Percentiles rank a stretch among this genome's conserved stretches.
These are phyloP conservation scores for Natrix natrix DNA, from an alignment of 2,797 vertebrate genomes.

Conservation along the genomic window DNA sequence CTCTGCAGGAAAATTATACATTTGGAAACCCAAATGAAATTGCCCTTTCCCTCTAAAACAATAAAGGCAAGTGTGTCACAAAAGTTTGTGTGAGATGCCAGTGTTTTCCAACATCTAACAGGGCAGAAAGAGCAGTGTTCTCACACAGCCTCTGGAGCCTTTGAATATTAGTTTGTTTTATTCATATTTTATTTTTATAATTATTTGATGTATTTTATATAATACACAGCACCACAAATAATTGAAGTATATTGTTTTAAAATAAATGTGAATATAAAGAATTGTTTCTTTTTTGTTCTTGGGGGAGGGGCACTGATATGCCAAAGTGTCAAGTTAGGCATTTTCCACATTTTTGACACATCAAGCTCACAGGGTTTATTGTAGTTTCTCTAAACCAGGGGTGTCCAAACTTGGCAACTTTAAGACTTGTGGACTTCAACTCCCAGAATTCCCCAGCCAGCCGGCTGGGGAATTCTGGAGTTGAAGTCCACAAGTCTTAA, in stretches of 20 bases:
- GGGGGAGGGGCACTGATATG: background rate
- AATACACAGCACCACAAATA: background rate
- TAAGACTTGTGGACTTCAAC: no score
- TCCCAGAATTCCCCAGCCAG: no score
- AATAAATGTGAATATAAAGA: background rate
- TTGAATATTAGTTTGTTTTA: background rate
- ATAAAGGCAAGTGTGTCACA: no score
- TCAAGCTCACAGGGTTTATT: background rate
- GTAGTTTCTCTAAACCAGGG: background rate
- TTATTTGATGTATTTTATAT: background rate
- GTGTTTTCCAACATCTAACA: no score
- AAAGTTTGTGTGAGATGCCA: no score
- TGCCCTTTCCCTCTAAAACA: no score
- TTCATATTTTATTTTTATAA: background rate
- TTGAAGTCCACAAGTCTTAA: no score
- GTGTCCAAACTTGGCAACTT: no score
- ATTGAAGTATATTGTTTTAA: background rate
- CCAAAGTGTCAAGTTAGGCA: background rate
- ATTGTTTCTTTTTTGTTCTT: background rate
- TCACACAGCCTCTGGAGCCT: no score
- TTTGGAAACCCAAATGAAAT: background rate
- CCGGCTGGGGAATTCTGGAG: no score
- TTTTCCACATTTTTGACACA: background rate
- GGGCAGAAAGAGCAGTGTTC: no score
- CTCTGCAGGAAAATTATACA: background rate